These are phyloP conservation scores for Julus scanicus DNA, from an alignment of 2,888 invertebrate species.

Conservation along the genomic window DNA sequence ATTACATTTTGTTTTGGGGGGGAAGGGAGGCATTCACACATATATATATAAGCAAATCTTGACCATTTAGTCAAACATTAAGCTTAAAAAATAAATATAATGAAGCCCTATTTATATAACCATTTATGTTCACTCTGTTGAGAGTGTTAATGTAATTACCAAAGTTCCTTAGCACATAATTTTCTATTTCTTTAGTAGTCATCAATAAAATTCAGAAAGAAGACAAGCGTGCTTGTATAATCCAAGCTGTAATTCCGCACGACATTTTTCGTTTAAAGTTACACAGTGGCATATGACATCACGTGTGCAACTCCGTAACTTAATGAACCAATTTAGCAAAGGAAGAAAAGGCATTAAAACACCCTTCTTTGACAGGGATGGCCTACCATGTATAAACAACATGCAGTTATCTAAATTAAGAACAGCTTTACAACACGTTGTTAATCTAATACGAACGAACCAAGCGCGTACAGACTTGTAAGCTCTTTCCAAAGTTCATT, in stretches of 20 bases:
- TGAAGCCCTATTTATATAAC: too few species aligned
- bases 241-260: neutral
- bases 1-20: too few species aligned
- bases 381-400: slow-evolving; percentile 28
- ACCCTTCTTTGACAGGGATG: slow-evolving; percentile 16
- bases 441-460: slow-evolving; percentile 26
- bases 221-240: neutral
- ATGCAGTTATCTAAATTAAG: slow-evolving; percentile 22
- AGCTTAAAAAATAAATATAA: too few species aligned
- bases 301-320: neutral
- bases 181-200: neutral
- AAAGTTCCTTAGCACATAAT: neutral
- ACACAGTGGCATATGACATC: neutral
- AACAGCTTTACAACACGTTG: slow-evolving; percentile 22
- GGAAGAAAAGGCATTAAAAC: slow-evolving; percentile 26
- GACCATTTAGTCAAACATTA: too few species aligned
- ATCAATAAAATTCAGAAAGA: slow-evolving; percentile 27
- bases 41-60: too few species aligned
- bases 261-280: neutral
- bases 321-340: slow-evolving; percentile 27
- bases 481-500: neutral
- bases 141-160: neutral
- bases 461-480: neutral
- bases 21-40: too few species aligned
- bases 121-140: too few species aligned